These are phyloP conservation scores for Halyomorpha halys DNA, from an alignment of 1,140 invertebrate genomes.

Conservation along the genomic window DNA sequence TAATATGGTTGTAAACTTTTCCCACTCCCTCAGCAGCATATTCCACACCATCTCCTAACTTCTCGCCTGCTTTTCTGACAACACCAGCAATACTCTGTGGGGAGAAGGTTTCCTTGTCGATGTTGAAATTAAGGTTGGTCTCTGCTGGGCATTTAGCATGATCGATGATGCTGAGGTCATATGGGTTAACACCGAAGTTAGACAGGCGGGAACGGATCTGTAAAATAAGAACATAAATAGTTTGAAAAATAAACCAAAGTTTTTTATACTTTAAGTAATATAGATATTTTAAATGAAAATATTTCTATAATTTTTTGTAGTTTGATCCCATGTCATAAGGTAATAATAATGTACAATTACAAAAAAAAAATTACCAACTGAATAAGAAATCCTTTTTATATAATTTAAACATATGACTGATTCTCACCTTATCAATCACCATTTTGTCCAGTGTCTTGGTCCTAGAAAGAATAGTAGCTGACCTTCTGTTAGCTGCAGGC, in stretches of 20 bases:
- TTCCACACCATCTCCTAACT: constrained; percentile 53
- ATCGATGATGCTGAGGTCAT: constrained; percentile 59
- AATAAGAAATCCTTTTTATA: no score
- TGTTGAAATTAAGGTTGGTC: constrained; percentile 54
- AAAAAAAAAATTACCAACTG: no score
- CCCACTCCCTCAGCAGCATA: constrained; percentile 43
- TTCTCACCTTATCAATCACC: constrained; percentile 51
- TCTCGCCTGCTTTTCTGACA: constrained; percentile 53
- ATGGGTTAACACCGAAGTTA: constrained; percentile 55
- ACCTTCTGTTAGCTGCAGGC: constrained; percentile 57
- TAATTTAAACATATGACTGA: no score
- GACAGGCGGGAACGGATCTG: constrained; percentile 51
- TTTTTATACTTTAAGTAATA: no score
- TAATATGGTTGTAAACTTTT: constrained; percentile 44
- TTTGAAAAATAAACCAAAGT: no score
- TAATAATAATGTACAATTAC: no score
- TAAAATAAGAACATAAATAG: constrained; percentile 17
- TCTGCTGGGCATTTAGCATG: constrained; percentile 50
- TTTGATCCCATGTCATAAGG: no score
- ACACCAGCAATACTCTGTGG: constrained; percentile 55
- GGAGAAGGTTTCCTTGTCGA: constrained; percentile 63
- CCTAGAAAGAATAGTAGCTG: constrained; percentile 66
- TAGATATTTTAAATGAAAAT: no score
- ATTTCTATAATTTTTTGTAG: no score
- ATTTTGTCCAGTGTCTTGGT: constrained; percentile 53